Evolutionary conservation across 2,888 invertebrate species (phyloP), one percentile per base, ranked within the genome.

Genomic region (Agonopterix arenella): DNA sequence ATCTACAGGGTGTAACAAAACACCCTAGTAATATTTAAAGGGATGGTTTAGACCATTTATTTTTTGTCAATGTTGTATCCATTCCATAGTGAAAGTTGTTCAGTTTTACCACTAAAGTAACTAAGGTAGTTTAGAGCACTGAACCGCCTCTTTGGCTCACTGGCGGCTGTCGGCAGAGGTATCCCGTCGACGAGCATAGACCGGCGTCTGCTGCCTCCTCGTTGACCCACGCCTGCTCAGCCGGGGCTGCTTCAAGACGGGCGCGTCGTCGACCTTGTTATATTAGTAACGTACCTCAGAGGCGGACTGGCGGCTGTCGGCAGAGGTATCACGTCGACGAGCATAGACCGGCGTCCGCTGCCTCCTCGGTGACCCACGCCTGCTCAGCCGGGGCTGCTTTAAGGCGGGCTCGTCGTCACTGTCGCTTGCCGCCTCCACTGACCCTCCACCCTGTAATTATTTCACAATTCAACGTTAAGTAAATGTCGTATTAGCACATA

Each of bases 401-500:
- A 92, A 88, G 49, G 92, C 93, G 47, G 95, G 95, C 70, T 94
- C 95, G 80, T 94, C 94, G 91, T 94, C 93, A 68, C 93, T 93
- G 73, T 93, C 93, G 53, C 92, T 92, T 48, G 78, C 78, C 7
- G 68, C 74, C 64, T 90, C 90, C 51, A 82, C 83, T 62, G 89
- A 77, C 53, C 76, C 68, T 48, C 86, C 86, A 68, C 89, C 91
- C 93, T 93, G 90, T 51, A 91, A 90, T 55, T 56, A 59, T 11
- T n/a, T 44, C 11, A 48, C 28, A 9, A 18, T 40, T 40, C n/a
- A 36, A 45, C 10, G 10, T n/a, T 46, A 8, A 45, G 36, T 8
- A 5, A n/a, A 36, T 11, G 28, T 2, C 36, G 1, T 9, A 44
- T 11, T 4, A 5, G 42, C 11, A 37, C 13, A 42, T 11, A 18